Percentiles rank a stretch among this genome's conserved stretches.
Evolutionary conservation across 2,113 vertebrate genomes (phyloP).

Genomic region (Fregata magnificens): DNA sequence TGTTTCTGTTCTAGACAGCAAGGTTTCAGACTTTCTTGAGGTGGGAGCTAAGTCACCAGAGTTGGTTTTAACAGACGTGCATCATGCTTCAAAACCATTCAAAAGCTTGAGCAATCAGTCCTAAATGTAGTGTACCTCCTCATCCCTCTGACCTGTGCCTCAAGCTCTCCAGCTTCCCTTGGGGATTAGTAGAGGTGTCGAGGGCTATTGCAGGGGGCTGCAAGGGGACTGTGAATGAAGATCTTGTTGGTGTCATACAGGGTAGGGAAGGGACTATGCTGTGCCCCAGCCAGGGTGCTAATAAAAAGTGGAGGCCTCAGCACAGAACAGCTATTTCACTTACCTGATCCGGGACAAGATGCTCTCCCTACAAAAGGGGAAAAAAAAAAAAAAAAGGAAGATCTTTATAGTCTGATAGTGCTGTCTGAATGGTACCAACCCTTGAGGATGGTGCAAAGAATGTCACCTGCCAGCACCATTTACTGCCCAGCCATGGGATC

Average conservation of each 20-base stretch:
- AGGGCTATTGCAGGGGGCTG: neutral
- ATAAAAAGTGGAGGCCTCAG: neutral
- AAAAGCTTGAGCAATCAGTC: neutral
- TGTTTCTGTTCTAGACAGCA: neutral
- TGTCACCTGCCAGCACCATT: neutral
- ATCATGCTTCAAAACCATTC: neutral
- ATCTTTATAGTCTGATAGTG: neutral
- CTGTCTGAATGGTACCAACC: neutral
- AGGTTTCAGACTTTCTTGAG: neutral
- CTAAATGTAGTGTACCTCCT: neutral
- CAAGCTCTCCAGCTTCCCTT: neutral
- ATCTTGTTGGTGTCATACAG: neutral
- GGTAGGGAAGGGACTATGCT: neutral
- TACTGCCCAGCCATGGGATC: neutral
- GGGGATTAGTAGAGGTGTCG: neutral
- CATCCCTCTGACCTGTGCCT: neutral
- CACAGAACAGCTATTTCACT: neutral
- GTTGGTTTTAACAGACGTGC: neutral
- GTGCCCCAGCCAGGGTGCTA: neutral
- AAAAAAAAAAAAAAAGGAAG: neutral
- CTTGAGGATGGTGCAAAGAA: neutral
- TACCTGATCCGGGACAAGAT: neutral
- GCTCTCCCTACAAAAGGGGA: neutral
- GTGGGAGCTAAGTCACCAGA: neutral
- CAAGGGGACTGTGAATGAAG: neutral